Base-by-base conservation (phyloP, 2,113 vertebrate genomes). In the Holacanthus passer region DNA sequence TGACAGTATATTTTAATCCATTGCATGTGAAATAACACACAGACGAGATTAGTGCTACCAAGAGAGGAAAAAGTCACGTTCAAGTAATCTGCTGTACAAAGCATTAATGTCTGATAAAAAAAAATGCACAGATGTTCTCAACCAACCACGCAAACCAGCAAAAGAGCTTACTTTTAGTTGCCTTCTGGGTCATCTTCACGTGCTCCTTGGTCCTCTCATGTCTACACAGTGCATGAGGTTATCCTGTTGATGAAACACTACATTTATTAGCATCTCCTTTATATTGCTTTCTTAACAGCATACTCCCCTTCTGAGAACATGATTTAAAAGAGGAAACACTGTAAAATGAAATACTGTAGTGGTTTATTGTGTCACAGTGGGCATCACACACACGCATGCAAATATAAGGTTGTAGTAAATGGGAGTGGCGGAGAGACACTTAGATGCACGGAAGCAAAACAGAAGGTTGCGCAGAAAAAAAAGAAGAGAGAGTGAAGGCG, bases 171-270 rank as follows among this genome's bases (percentile, higher is more conserved):
- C 94, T 90, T 94, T 90, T 94, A 55, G 65, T 58, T 58, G 87
- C 27, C 70, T 87, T 94, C 86, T 90, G 87, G 88, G 77, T 91
- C 94, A 94, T 95, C 89, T 93, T 95, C 91, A 95, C 67, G 68
- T 87, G 67, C 45, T 91, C 82, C 79, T 83, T 59, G 22, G 70
- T 81, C 55, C 76, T 87, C 66, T 89, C 91, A 91, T 92, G 71
- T 87, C 90, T 82, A 29, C 80, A 80, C 27, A 72, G 63, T 63
- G 63, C 84, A 89, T 70, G 74, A 56, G 39, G 60, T 90, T 80
- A 92, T 79, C 84, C 87, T 93, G 77, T 22, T 41, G 20, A n/a
- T 8, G 29, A 55, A 52, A 52, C 7, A 31, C 2, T 2, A 29
- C 32, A 43, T n/a, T 24, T 35, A 73, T 29, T 45, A 43, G 11